These are phyloP conservation scores for Phrynosoma blainvillii DNA, from an alignment of 2,113 vertebrate species.

Conservation along the genomic window DNA sequence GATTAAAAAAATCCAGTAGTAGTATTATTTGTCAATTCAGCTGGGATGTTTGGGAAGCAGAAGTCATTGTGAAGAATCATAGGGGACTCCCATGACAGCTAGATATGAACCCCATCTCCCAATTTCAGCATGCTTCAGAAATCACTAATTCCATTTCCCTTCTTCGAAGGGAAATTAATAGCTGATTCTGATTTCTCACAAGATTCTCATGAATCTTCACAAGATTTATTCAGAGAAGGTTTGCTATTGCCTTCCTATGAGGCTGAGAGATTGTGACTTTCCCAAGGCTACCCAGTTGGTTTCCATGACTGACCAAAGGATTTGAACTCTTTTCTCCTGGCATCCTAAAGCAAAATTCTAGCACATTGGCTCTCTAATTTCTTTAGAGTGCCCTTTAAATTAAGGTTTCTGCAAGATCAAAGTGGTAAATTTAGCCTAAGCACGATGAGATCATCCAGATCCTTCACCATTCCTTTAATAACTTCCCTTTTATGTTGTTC, in stretches of 20 bases:
- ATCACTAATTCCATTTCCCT: constrained; percentile 64
- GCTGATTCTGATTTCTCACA: too few species aligned
- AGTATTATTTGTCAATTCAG: constrained; percentile 60
- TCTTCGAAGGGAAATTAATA: constrained; percentile 63
- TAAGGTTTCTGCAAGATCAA: constrained; percentile 44
- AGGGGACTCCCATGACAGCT: background rate
- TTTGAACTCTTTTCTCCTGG: too few species aligned
- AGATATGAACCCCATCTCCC: constrained; percentile 49
- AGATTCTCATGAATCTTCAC: too few species aligned
- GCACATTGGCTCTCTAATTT: constrained; percentile 41
- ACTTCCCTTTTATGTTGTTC: constrained; percentile 36
- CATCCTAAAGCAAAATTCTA: too few species aligned
- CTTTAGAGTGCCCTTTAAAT: constrained; percentile 55
- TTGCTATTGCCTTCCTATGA: too few species aligned
- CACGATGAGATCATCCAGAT: constrained; percentile 48
- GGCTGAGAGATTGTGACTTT: too few species aligned
- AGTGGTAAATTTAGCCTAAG: constrained; percentile 37
- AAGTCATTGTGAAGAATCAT: background rate
- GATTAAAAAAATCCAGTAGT: constrained; percentile 43
- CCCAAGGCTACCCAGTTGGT: too few species aligned
- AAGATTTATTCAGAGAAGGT: too few species aligned
- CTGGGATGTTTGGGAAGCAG: constrained; percentile 21
- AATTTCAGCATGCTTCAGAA: constrained; percentile 27
- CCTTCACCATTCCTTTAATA: constrained; percentile 39
- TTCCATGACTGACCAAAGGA: too few species aligned